Percentiles rank a stretch among this genome's conserved stretches.
Evolutionary conservation across 2,888 invertebrate genomes (phyloP).

Genomic region (Apantesis nais): DNA sequence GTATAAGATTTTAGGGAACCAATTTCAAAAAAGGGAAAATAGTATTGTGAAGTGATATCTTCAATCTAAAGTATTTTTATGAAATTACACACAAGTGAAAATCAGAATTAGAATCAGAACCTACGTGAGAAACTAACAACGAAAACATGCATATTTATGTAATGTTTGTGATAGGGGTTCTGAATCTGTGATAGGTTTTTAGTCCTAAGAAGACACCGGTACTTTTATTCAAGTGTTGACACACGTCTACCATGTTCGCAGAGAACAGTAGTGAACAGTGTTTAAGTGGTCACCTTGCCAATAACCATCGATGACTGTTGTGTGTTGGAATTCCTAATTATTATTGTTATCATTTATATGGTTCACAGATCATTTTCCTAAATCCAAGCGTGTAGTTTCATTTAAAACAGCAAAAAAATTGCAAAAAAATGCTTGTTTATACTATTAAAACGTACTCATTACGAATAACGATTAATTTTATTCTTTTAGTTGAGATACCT

Average conservation of each 20-base stretch:
- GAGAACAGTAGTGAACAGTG: neutral
- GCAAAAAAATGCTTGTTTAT: neutral
- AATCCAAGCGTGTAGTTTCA: neutral
- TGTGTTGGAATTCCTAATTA: no score
- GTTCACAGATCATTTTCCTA: neutral
- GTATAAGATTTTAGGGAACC: neutral
- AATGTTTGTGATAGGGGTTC: neutral
- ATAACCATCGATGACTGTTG: no score
- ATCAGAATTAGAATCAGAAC: neutral
- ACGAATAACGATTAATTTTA: neutral
- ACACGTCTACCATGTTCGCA: neutral
- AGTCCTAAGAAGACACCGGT: neutral
- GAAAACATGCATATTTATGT: no score
- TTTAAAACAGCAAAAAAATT: no score
- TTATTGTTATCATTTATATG: no score
- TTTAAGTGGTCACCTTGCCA: no score
- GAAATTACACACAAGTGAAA: neutral
- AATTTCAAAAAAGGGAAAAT: neutral
- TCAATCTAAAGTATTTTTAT: neutral
- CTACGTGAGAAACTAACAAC: neutral
- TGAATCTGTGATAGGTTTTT: neutral
- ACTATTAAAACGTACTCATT: neutral
- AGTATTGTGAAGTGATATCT: neutral
- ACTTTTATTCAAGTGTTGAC: neutral
- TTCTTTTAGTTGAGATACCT: neutral